Evolutionary conservation across 1,140 invertebrate species (phyloP), one percentile per base, ranked within the genome.

Genomic region (Scaptomyza graminum): DNA sequence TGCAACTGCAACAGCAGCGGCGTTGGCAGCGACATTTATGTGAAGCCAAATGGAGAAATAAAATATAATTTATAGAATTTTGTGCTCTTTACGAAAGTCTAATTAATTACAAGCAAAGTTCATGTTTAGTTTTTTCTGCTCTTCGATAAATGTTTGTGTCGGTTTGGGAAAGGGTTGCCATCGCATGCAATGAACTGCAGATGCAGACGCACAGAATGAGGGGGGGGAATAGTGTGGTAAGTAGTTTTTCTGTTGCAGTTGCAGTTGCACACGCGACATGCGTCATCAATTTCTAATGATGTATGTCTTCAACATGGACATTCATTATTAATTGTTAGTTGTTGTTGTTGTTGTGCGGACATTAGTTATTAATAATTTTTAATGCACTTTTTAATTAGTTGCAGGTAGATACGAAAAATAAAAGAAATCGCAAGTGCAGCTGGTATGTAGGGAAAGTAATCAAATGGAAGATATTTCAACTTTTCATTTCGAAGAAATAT

Each of bases 231-330:
- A n/a, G 1, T 12, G 49, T 31, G 13, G 25, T n/a, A 50, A 43
- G 37, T 16, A 41, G 73, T 43, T 13, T 51, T 39, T 41, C 67
- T 54, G 34, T 55, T 66, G 39, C 25, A 55, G 69, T 70, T 77
- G 75, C 78, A 68, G 79, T 83, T 88, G 83, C 83, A 88, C 83
- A 88, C 79, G 83, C 79, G 83, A 88, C 84, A 89, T 89, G 83
- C 83, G 84, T 88, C 83, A 89, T 88, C 83, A 89, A 88, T 88
- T 88, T 88, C 83, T 88, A 88, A 88, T 89, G 83, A 88, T 88
- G 73, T 84, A 76, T 89, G 84, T 89, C 84, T 89, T 52, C 69
- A 66, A 28, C 59, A 54, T 22, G 68, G 83, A 75, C 73, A 75
- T 75, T 65, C 44, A 37, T 54, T 75, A 75, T 75, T 71, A 75